These are phyloP conservation scores for Zaprionus ghesquierei DNA, from an alignment of 1,140 invertebrate genomes.

Conservation along the genomic window DNA sequence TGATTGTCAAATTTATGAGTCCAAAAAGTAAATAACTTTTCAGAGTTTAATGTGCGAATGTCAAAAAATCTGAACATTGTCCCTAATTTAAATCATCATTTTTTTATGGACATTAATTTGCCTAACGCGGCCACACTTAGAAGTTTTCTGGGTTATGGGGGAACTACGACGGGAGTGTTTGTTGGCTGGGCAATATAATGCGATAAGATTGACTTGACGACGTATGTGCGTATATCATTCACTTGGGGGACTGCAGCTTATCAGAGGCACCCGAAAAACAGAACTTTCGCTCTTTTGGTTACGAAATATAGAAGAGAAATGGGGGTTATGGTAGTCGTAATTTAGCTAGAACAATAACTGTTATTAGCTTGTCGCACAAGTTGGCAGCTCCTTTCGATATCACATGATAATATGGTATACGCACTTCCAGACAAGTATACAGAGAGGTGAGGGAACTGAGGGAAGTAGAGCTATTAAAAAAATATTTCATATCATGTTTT, in stretches of 20 bases:
- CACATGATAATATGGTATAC: slow-evolving; percentile 19
- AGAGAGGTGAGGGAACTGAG: neutral
- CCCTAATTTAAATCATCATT: slow-evolving; percentile 30
- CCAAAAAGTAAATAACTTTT: neutral
- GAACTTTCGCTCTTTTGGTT: slow-evolving; percentile 45
- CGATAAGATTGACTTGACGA: slow-evolving; percentile 31
- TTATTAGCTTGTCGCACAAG: slow-evolving; percentile 41
- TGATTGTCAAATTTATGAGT: neutral
- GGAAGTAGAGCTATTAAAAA: slow-evolving; percentile 4
- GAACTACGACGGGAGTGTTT: neutral
- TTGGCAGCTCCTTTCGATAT: slow-evolving; percentile 27
- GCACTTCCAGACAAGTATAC: neutral
- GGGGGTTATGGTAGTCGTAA: neutral
- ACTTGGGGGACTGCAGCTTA: slow-evolving; percentile 6
- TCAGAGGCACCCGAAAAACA: slow-evolving; percentile 4
- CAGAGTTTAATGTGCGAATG: neutral
- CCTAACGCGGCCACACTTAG: slow-evolving; percentile 42
- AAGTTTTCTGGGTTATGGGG: slow-evolving; percentile 53
- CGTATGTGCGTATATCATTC: neutral
- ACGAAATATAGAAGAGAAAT: slow-evolving; percentile 4
- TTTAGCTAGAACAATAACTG: slow-evolving; percentile 41
- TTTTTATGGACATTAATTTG: slow-evolving; percentile 46
- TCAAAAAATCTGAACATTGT: slow-evolving; percentile 21
- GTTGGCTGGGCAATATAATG: neutral
- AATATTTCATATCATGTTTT: slow-evolving; percentile 50